These are phyloP conservation scores for Mythimna vitellina DNA, from an alignment of 2,888 invertebrate genomes.

Conservation along the genomic window DNA sequence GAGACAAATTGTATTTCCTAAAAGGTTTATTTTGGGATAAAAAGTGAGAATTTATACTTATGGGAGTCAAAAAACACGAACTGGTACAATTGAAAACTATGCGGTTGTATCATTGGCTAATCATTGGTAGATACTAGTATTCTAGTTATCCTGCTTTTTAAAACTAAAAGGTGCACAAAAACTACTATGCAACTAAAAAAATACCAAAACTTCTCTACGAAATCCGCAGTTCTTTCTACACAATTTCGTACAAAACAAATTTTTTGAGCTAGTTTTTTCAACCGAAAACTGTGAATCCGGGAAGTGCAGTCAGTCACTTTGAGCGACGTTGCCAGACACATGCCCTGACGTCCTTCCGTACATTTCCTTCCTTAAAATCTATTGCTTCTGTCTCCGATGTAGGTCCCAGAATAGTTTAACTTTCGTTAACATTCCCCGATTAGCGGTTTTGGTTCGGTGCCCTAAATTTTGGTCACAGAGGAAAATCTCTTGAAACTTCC, in stretches of 20 bases:
- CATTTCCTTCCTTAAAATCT: slow-evolving; percentile 52
- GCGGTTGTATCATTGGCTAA: not conserved
- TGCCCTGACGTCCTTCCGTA: slow-evolving; percentile 30
- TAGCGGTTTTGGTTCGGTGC: slow-evolving; percentile 57
- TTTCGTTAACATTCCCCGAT: slow-evolving; percentile 57
- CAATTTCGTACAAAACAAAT: slow-evolving; percentile 33
- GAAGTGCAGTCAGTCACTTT: slow-evolving; percentile 54
- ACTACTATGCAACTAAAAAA: not conserved
- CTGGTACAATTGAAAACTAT: not conserved
- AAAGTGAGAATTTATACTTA: no score
- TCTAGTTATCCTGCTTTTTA: not conserved
- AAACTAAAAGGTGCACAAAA: not conserved
- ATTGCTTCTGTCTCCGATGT: slow-evolving; percentile 37
- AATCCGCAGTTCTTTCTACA: slow-evolving; percentile 21
- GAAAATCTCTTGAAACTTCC: slow-evolving; percentile 58
- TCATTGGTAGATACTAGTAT: not conserved
- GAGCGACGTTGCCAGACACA: slow-evolving; percentile 49
- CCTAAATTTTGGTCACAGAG: slow-evolving; percentile 58
- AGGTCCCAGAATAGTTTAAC: slow-evolving; percentile 55
- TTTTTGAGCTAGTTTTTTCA: slow-evolving; percentile 47
- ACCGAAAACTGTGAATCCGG: slow-evolving; percentile 46
- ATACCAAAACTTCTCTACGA: not conserved
- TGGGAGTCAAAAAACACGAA: slow-evolving; percentile 1
- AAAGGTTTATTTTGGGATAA: slow-evolving; percentile 18
- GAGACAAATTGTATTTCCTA: slow-evolving; percentile 20